phyloP scores from a whole-genome alignment of 2,113 vertebrate genomes.

The Rutilus rutilus region DNA sequence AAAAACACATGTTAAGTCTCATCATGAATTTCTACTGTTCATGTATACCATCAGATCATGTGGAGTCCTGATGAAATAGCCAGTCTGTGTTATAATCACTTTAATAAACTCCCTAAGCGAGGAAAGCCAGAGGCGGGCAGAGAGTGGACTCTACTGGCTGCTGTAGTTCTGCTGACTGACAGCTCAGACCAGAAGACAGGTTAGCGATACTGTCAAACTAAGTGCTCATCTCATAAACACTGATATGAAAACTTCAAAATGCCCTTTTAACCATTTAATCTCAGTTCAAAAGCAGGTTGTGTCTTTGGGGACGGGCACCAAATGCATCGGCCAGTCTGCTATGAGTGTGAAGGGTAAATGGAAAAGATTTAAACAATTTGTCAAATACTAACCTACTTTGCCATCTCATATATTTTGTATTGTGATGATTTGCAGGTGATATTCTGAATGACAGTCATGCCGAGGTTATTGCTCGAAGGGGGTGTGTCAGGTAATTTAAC shows the following conservation, averaged over 20 bases:
- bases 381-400: not conserved
- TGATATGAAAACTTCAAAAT: not conserved
- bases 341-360: constrained; percentile 87
- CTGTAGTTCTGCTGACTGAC: constrained; percentile 74
- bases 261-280: not conserved
- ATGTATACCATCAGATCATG: constrained; percentile 60
- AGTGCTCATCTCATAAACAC: not conserved
- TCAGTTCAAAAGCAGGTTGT: constrained; percentile 85
- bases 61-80: constrained; percentile 84
- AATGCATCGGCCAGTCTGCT: constrained; percentile 87
- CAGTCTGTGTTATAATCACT: constrained; percentile 80
- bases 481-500: constrained; percentile 85
- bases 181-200: not conserved
- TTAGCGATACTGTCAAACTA: not conserved
- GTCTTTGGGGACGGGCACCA: constrained; percentile 94
- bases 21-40: not conserved
- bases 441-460: constrained; percentile 96
- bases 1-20: not conserved
- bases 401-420: not conserved
- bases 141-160: constrained; percentile 91
- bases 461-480: constrained; percentile 90
- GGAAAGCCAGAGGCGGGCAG: constrained; percentile 85
- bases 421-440: constrained; percentile 77
- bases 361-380: not conserved
- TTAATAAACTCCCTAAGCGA: constrained; percentile 80